Conservation (phyloP, 1,140 invertebrate genomes). For the Orius insidiosus region DNA sequence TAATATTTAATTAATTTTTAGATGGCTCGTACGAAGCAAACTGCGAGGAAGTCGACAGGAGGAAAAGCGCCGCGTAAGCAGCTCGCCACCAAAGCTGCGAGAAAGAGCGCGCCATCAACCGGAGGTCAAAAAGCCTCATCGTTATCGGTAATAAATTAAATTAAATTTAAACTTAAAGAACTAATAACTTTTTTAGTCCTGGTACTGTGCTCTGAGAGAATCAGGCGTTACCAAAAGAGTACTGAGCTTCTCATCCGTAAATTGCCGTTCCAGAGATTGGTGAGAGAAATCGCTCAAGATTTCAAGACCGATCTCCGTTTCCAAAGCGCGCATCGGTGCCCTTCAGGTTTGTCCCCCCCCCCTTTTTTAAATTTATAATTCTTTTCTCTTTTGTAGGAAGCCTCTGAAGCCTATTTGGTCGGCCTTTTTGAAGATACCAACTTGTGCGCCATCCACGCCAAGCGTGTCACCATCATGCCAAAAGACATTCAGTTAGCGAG, state of each 20-base stretch:
- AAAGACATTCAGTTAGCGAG: slow-evolving; percentile 86
- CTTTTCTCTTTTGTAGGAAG: slow-evolving; percentile 47
- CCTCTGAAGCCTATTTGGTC: slow-evolving; percentile 78
- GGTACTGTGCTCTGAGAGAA: slow-evolving; percentile 45
- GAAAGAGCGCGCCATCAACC: slow-evolving; percentile 66
- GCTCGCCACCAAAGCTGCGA: slow-evolving; percentile 58
- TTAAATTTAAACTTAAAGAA: background rate
- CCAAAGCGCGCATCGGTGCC: slow-evolving; percentile 39
- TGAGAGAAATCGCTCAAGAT: slow-evolving; percentile 74
- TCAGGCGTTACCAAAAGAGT: slow-evolving; percentile 51
- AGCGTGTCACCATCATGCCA: slow-evolving; percentile 90
- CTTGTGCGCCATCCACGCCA: slow-evolving; percentile 85
- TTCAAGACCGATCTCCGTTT: slow-evolving; percentile 48
- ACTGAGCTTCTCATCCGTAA: slow-evolving; percentile 76
- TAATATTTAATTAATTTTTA: too few relatives aligned
- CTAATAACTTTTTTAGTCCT: slow-evolving; percentile 29
- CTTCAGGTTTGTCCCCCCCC: slow-evolving; percentile 16
- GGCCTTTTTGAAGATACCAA: slow-evolving; percentile 88
- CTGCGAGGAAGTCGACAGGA: slow-evolving; percentile 63
- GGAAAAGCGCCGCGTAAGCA: slow-evolving; percentile 64
- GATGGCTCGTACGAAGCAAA: slow-evolving; percentile 77
- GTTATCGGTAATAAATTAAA: slow-evolving; percentile 26
- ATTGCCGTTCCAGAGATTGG: slow-evolving; percentile 68
- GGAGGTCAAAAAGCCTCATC: slow-evolving; percentile 70
- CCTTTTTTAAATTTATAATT: background rate